Evolutionary conservation across 2,113 vertebrate species (phyloP).

Genomic region (Rhineura floridana): DNA sequence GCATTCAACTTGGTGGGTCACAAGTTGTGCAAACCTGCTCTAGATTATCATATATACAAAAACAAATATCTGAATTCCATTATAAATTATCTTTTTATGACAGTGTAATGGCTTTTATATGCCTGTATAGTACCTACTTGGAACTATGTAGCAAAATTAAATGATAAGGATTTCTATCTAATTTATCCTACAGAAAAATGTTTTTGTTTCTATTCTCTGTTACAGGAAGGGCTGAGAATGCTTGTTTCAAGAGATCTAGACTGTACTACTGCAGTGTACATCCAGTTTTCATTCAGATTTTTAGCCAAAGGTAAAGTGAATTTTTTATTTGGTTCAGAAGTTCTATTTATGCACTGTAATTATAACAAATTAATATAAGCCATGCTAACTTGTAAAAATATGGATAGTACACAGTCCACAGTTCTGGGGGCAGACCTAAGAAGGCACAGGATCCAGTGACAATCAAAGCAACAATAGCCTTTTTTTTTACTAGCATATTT

Average conservation of each 20-base stretch:
- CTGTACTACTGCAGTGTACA: slow-evolving; percentile 90
- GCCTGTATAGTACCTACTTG: neutral
- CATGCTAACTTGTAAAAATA: neutral
- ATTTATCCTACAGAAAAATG: neutral
- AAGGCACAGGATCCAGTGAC: neutral
- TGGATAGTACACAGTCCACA: no score
- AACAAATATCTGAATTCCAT: neutral
- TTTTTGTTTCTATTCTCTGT: slow-evolving; percentile 41
- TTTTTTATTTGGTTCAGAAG: slow-evolving; percentile 15
- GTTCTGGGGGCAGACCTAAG: neutral
- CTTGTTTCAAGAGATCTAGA: slow-evolving; percentile 93
- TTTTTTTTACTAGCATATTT: neutral
- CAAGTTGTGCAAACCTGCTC: neutral
- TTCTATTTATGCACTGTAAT: neutral
- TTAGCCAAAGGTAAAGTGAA: slow-evolving; percentile 89
- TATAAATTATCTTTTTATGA: neutral
- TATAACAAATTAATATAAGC: neutral
- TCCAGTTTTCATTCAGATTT: slow-evolving; percentile 97
- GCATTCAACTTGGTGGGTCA: neutral
- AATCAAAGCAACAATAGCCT: neutral
- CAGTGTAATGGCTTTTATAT: neutral
- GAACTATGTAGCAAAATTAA: neutral
- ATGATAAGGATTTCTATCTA: neutral
- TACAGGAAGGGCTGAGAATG: slow-evolving; percentile 93
- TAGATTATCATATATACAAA: neutral